These are phyloP conservation scores for Cheilosia grossa DNA, from an alignment of 2,888 invertebrate species.

Conservation along the genomic window DNA sequence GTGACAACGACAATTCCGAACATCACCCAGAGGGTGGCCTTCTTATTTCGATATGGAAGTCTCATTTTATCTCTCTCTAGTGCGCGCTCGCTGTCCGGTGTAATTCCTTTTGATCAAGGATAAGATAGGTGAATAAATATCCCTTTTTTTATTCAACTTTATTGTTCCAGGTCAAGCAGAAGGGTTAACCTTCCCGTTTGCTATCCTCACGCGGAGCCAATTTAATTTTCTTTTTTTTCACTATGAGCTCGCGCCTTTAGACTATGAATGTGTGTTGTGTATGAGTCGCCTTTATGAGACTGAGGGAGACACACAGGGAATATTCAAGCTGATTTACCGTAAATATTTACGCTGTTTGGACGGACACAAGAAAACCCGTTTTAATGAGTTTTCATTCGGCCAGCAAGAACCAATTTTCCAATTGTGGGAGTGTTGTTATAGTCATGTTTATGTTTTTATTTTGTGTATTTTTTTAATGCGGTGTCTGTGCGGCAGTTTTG, in stretches of 20 bases:
- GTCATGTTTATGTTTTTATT: slow-evolving; percentile 43
- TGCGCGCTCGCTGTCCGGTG: slow-evolving; percentile 21
- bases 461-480: not conserved
- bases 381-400: slow-evolving; percentile 58
- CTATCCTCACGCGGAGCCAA: slow-evolving; percentile 4
- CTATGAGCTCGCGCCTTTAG: too few species aligned
- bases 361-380: slow-evolving; percentile 55
- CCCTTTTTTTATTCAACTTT: slow-evolving; percentile 57
- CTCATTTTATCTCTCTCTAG: slow-evolving; percentile 79
- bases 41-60: slow-evolving; percentile 82
- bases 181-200: slow-evolving; percentile 35
- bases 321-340: slow-evolving; percentile 60
- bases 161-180: slow-evolving; percentile 65
- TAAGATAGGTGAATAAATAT: slow-evolving; percentile 59
- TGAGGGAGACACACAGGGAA: slow-evolving; percentile 9
- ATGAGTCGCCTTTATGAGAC: slow-evolving; percentile 9
- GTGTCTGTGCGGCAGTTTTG: not conserved
- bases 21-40: slow-evolving; percentile 82
- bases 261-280: not conserved
- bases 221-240: slow-evolving; percentile 31
- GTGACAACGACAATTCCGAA: slow-evolving; percentile 82
- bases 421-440: slow-evolving; percentile 44
- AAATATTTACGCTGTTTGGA: slow-evolving; percentile 70
- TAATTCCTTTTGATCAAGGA: slow-evolving; percentile 46
- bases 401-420: slow-evolving; percentile 62